Evolutionary conservation across 2,888 invertebrate species (phyloP).

Genomic region (Syrista parreyssii): DNA sequence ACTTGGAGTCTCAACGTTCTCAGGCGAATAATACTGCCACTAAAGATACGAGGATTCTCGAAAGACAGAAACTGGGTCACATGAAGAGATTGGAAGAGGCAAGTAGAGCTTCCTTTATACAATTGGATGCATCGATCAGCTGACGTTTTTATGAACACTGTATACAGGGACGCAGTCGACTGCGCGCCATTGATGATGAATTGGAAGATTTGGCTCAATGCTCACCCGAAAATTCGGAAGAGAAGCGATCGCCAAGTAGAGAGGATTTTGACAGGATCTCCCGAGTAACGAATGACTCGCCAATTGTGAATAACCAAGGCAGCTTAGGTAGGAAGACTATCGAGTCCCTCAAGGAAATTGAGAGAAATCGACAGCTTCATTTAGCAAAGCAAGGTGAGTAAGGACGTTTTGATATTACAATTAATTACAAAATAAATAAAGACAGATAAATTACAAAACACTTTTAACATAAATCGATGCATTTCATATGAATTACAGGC

Average conservation of each 20-base stretch:
- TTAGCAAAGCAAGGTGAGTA: slow-evolving; percentile 87
- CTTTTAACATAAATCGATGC: not conserved
- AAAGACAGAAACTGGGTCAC: slow-evolving; percentile 73
- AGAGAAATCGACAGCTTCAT: slow-evolving; percentile 86
- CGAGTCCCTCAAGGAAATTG: slow-evolving; percentile 90
- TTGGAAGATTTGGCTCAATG: slow-evolving; percentile 66
- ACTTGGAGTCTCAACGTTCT: slow-evolving; percentile 75
- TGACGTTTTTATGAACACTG: slow-evolving; percentile 2
- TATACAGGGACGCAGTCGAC: slow-evolving; percentile 71
- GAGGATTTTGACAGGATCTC: slow-evolving; percentile 89
- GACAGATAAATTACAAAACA: not conserved
- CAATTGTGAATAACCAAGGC: slow-evolving; percentile 74
- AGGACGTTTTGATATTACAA: not conserved
- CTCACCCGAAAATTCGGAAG: slow-evolving; percentile 49
- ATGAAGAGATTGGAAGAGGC: slow-evolving; percentile 76
- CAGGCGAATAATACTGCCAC: slow-evolving; percentile 76
- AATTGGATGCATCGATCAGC: slow-evolving; percentile 10
- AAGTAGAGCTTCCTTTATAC: slow-evolving; percentile 15
- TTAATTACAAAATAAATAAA: not conserved
- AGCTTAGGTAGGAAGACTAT: slow-evolving; percentile 82
- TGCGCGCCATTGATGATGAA: slow-evolving; percentile 76
- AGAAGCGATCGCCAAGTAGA: slow-evolving; percentile 75
- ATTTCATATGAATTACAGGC: slow-evolving; percentile 68
- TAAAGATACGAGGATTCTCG: slow-evolving; percentile 76
- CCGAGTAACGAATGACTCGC: slow-evolving; percentile 87